These are phyloP conservation scores for Meganola albula DNA, from an alignment of 2,888 invertebrate species.

Conservation along the genomic window DNA sequence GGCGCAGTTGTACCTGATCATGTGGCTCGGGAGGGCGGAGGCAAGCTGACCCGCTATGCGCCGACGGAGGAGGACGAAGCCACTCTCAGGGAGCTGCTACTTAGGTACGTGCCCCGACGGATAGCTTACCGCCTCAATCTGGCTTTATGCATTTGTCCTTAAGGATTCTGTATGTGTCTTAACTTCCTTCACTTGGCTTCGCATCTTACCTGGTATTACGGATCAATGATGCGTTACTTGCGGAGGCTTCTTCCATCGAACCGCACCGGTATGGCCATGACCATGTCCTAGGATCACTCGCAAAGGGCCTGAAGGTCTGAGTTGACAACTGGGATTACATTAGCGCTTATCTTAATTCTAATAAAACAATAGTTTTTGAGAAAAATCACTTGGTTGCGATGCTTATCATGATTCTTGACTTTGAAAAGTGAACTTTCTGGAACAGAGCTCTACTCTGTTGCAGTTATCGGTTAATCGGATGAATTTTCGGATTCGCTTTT, in stretches of 20 bases:
- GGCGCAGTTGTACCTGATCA: slow-evolving; percentile 75
- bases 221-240: slow-evolving; percentile 57
- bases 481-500: too few relatives aligned
- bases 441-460: too few relatives aligned
- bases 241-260: slow-evolving; percentile 52
- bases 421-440: too few relatives aligned
- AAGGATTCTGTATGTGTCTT: slow-evolving; percentile 45
- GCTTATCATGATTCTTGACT: too few relatives aligned
- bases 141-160: slow-evolving; percentile 61
- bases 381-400: too few relatives aligned
- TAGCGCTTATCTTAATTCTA: too few relatives aligned
- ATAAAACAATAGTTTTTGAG: too few relatives aligned
- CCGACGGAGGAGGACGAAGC: slow-evolving; percentile 94
- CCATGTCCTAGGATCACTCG: slow-evolving; percentile 16
- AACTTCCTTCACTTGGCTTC: slow-evolving; percentile 50
- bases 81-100: slow-evolving; percentile 95
- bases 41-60: slow-evolving; percentile 86
- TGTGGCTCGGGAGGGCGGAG: slow-evolving; percentile 77
- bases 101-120: slow-evolving; percentile 83
- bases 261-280: slow-evolving; percentile 62
- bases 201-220: slow-evolving; percentile 72
- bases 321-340: too few relatives aligned
- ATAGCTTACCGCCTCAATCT: slow-evolving; percentile 64
- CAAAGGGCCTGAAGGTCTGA: neutral
- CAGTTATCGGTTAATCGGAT: too few relatives aligned